Base-by-base conservation (phyloP, 2,113 vertebrate genomes). In the Thunnus maccoyii region DNA sequence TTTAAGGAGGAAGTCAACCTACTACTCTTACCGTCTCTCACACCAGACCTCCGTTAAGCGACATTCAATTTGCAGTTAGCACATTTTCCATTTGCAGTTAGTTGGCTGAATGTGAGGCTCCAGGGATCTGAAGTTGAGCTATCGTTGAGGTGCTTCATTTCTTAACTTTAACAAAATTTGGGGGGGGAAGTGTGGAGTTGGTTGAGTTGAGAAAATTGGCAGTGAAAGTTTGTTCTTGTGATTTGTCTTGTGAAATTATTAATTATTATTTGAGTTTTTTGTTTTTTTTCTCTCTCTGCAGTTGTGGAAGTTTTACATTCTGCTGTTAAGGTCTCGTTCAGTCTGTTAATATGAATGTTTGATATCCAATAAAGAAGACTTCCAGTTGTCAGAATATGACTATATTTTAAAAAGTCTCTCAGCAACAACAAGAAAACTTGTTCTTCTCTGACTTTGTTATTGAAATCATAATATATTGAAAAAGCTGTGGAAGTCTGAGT, bases 51-150 rank as follows among this genome's bases (percentile, higher is more conserved):
- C 88, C 20, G 60, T 84, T 73, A 76, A 88, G 66, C 80, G 70
- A 87, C 90, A 87, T 88, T 86, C 91, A 89, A 91, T 93, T 93
- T 91, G 90, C 90, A 91, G 91, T 91, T 89, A 87, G 64, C 63
- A 25, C 18, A 47, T 85, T 89, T 90, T 88, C 86, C 83, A 91
- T 93, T 93, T 83, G 92, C 92, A 92, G 90, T 93, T 93, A 93
- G 80, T 47, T 27, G 83, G 55, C 78, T 86, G 60, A 89, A 87
- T 89, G 87, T 83, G 84, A 25, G 82, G 61, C 78, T 90, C 78
- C 1, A 0, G 85, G 82, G 89, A 90, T 20, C 30, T 17, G 72
- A 80, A 65, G 85, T 50, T 83, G 81, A 82, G 82, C 72, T 15
- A 78, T 79, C n/a, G 65, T 44, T 47, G 72, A 30, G 76, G 25